A percentile compares a stretch with the other conserved stretches of the same genome.
phyloP scores from a whole-genome alignment of 2,113 vertebrate genomes.

The Mionectes macconnelli region DNA sequence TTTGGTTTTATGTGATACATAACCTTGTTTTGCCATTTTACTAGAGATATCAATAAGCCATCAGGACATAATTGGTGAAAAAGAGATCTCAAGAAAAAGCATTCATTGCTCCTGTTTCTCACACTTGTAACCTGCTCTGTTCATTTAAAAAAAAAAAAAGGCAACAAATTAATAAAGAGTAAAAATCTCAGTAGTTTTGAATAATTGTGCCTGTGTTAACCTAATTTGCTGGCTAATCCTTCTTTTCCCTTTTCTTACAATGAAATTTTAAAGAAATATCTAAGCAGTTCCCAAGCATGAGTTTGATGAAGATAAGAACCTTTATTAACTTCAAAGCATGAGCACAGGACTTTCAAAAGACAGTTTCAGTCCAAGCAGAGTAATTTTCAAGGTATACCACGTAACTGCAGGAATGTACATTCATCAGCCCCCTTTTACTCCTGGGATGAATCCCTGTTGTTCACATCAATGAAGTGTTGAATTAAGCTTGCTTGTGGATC shows the following conservation, averaged over 20 bases:
- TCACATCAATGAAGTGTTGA: background rate
- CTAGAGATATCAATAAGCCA: background rate
- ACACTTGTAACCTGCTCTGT: background rate
- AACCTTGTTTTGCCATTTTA: background rate
- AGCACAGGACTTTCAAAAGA: background rate
- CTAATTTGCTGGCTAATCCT: background rate
- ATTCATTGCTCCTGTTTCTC: background rate
- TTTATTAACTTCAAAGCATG: fast-evolving
- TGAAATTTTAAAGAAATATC: background rate
- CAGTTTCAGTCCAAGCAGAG: background rate
- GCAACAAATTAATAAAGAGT: background rate
- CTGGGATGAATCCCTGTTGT: background rate
- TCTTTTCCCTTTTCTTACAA: background rate
- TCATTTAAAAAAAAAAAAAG: background rate
- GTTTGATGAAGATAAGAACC: background rate
- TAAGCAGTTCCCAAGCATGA: background rate
- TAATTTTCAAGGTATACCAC: background rate
- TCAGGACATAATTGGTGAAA: background rate
- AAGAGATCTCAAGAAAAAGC: background rate
- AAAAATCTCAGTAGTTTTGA: background rate
- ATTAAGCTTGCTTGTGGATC: background rate
- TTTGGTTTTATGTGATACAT: fast-evolving
- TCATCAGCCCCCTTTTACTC: background rate
- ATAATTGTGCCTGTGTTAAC: background rate
- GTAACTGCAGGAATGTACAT: background rate